These are phyloP conservation scores for Leiothrix lutea DNA, from an alignment of 2,113 vertebrate genomes.

Conservation along the genomic window DNA sequence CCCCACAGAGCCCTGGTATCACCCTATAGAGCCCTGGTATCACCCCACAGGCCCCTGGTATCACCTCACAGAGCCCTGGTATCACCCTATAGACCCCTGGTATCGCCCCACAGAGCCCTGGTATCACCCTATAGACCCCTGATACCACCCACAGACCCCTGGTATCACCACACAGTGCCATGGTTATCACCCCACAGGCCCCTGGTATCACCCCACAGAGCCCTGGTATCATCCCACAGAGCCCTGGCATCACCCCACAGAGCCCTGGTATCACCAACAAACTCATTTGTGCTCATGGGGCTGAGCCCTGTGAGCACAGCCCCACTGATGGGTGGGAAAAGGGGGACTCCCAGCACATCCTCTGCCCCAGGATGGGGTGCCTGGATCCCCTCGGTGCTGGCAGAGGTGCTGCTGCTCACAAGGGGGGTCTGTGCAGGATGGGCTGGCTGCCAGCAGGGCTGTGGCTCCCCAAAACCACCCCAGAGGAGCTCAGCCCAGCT, in stretches of 20 bases:
- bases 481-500: not conserved
- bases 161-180: too few species aligned
- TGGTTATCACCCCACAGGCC: too few species aligned
- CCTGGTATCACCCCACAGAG: too few species aligned
- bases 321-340: not conserved
- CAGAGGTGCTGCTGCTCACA: not conserved
- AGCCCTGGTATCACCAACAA: accelerated
- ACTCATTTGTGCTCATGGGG: accelerated
- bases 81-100: not conserved
- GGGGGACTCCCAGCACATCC: accelerated
- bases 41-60: not conserved
- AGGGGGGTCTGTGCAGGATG: not conserved
- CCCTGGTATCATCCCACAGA: too few species aligned
- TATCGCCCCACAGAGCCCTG: too few species aligned
- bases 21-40: accelerated
- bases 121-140: too few species aligned
- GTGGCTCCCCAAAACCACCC: not conserved
- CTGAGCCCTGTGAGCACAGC: not conserved
- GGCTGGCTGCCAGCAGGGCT: not conserved
- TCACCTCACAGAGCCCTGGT: not conserved
- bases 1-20: too few species aligned
- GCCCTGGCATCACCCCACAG: too few species aligned
- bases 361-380: not conserved
- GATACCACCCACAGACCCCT: too few species aligned
- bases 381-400: not conserved